Conservation (phyloP, 2,888 invertebrate genomes). For the Unio delphinus region DNA sequence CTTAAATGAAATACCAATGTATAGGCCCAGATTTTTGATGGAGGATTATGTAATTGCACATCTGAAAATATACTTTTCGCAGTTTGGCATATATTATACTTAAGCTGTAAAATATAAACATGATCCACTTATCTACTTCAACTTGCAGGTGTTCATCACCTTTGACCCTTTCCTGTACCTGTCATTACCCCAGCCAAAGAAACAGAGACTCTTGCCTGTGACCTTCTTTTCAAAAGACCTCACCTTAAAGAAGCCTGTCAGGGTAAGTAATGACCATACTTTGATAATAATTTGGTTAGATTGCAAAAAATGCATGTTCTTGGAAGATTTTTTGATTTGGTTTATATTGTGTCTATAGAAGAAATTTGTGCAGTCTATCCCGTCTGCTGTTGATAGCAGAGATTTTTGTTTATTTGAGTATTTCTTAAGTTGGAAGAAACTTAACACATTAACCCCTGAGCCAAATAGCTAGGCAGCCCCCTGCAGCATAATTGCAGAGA, state of each 20-base stretch:
- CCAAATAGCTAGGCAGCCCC: too few relatives aligned
- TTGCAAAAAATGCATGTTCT: background rate
- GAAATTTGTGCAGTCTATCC: too few relatives aligned
- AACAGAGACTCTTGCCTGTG: conserved; percentile 63
- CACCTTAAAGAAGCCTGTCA: conserved; percentile 68
- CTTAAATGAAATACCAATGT: too few relatives aligned
- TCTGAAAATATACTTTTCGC: too few relatives aligned
- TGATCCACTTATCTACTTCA: conserved; percentile 6
- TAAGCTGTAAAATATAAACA: background rate
- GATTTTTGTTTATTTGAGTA: too few relatives aligned
- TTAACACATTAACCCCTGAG: too few relatives aligned
- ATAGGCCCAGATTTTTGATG: too few relatives aligned
- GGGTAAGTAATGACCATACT: conserved; percentile 51
- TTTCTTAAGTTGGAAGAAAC: too few relatives aligned
- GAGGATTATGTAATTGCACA: too few relatives aligned
- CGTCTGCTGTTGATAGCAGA: too few relatives aligned
- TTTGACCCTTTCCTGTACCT: conserved; percentile 75
- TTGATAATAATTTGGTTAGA: background rate
- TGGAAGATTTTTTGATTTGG: background rate
- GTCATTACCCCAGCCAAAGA: conserved; percentile 74
- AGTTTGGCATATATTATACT: background rate
- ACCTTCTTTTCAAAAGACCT: conserved; percentile 71
- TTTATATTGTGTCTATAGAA: background rate
- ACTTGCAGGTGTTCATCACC: conserved; percentile 73
- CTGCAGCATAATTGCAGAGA: too few relatives aligned